Evolutionary conservation across 2,113 vertebrate species (phyloP).

Genomic region (Struthio camelus): DNA sequence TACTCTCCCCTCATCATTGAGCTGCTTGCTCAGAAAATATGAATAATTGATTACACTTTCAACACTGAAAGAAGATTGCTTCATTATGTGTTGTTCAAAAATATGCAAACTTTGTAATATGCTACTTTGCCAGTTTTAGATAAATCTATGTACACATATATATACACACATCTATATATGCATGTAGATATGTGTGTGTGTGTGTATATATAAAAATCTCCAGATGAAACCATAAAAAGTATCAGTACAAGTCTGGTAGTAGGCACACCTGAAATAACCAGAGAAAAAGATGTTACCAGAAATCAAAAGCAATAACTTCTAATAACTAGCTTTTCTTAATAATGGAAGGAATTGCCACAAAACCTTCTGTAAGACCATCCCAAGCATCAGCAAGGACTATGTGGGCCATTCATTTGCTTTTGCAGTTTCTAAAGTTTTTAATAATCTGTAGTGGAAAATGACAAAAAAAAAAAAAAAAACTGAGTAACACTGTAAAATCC

Average conservation of each 20-base stretch:
- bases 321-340: not conserved
- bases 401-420: not conserved
- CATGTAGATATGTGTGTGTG: not conserved
- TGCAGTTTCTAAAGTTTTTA: not conserved
- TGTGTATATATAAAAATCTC: not conserved
- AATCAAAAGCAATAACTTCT: not conserved
- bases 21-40: not conserved
- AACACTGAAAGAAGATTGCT: not conserved
- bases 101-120: slow-evolving; percentile 18
- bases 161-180: too few species aligned
- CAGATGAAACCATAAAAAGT: not conserved
- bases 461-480: not conserved
- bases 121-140: not conserved
- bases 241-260: not conserved
- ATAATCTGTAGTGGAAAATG: not conserved
- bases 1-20: not conserved
- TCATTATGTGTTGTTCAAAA: not conserved
- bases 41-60: slow-evolving; percentile 24
- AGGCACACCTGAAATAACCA: not conserved
- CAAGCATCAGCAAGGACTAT: not conserved
- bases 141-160: not conserved
- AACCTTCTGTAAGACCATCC: not conserved
- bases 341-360: not conserved
- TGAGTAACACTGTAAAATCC: not conserved
- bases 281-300: not conserved